Percentiles rank a stretch among this genome's conserved stretches.
These are phyloP conservation scores for Drosophila malerkotliana DNA, from an alignment of 1,140 invertebrate genomes.

Conservation along the genomic window DNA sequence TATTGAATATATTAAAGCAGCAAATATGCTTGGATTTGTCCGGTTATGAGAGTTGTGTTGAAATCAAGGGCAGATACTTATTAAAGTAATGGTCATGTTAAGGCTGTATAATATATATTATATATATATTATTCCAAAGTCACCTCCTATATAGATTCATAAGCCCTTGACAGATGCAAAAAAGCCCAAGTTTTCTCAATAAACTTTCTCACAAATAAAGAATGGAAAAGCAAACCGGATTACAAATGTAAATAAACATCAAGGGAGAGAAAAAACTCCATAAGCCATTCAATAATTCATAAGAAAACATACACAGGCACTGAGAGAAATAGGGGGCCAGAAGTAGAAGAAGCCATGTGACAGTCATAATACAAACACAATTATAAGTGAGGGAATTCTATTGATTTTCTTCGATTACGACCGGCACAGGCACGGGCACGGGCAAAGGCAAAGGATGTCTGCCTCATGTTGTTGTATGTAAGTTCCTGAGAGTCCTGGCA, in stretches of 20 bases:
- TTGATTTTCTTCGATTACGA: slow-evolving; percentile 66
- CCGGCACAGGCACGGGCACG: no score
- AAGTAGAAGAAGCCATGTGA: slow-evolving; percentile 1
- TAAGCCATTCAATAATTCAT: slow-evolving; percentile 69
- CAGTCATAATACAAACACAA: slow-evolving; percentile 45
- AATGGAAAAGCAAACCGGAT: slow-evolving; percentile 25
- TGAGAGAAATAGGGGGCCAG: neutral
- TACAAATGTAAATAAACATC: slow-evolving; percentile 61
- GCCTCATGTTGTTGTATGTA: slow-evolving; percentile 16
- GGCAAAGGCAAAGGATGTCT: slow-evolving; percentile 10
- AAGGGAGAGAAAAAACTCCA: slow-evolving; percentile 41
- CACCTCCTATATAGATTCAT: neutral
- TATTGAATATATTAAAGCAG: no score
- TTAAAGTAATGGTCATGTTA: neutral
- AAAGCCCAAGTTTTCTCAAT: slow-evolving; percentile 17
- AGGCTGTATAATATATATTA: neutral
- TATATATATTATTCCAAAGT: neutral
- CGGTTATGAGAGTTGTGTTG: neutral
- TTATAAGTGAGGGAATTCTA: slow-evolving; percentile 54
- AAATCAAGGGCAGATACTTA: neutral
- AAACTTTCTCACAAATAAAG: slow-evolving; percentile 16
- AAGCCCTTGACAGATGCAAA: slow-evolving; percentile 16
- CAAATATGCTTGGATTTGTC: neutral
- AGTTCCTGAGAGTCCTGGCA: slow-evolving; percentile 19
- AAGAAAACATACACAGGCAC: slow-evolving; percentile 32